These are phyloP conservation scores for Tanytarsus gracilentus DNA, from an alignment of 2,888 invertebrate species.

Conservation along the genomic window DNA sequence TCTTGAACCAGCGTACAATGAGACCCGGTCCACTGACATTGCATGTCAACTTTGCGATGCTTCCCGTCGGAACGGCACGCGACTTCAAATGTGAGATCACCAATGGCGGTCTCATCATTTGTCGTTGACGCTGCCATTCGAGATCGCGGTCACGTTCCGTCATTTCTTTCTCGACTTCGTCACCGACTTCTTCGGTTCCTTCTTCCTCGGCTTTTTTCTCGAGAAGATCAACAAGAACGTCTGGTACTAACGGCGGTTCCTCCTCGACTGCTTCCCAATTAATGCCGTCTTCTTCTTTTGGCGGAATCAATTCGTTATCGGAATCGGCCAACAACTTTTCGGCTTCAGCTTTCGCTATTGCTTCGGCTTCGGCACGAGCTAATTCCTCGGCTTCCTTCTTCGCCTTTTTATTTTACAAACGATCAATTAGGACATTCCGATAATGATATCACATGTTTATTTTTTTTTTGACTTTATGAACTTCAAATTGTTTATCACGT, in stretches of 20 bases:
- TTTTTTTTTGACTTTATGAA: too few species aligned
- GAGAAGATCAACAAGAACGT: constrained; percentile 33
- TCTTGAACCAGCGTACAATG: constrained; percentile 62
- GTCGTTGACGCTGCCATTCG: constrained; percentile 41
- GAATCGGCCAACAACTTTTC: constrained; percentile 35
- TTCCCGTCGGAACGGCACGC: constrained; percentile 62
- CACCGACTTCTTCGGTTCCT: constrained; percentile 35
- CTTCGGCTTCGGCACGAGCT: constrained; percentile 35
- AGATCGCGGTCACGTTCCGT: constrained; percentile 41
- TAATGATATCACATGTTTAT: too few species aligned
- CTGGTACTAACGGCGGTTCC: constrained; percentile 30
- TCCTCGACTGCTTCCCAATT: constrained; percentile 32
- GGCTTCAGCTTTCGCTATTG: constrained; percentile 39
- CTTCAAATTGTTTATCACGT: too few species aligned
- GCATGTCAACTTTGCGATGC: constrained; percentile 67
- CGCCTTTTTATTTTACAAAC: constrained; percentile 18
- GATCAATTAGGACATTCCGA: too few species aligned
- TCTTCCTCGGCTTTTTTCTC: constrained; percentile 33
- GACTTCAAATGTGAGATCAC: constrained; percentile 61
- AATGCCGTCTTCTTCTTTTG: constrained; percentile 15
- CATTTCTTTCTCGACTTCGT: constrained; percentile 36
- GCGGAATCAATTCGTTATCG: constrained; percentile 20
- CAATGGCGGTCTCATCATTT: constrained; percentile 54
- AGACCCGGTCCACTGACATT: constrained; percentile 64
- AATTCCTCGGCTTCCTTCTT: constrained; percentile 23